Evolutionary conservation across 1,140 invertebrate genomes (phyloP), one percentile per base, ranked within the genome.

Genomic region (Lepidurus packardi): DNA sequence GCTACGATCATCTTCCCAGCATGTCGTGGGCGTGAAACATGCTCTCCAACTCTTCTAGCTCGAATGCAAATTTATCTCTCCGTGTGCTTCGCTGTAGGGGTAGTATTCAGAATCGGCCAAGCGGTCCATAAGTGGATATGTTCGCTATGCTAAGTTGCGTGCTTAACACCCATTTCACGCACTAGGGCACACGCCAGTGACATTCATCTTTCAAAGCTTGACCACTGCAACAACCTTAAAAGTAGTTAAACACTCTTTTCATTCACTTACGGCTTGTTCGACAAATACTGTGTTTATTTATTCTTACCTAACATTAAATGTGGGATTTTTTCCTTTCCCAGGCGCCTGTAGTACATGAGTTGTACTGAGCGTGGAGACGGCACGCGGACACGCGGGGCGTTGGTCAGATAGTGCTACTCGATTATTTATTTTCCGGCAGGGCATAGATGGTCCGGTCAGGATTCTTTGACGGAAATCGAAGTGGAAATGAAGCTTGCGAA

Each of bases 151-250:
- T 65, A 65, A 65, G 53, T 65, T 65, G 53, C 53, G 53, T 65
- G 53, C 53, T 65, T 65, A 65, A 65, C 53, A 65, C 53, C 53
- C 53, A 65, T 65, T 65, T 65, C 53, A 65, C 53, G 53, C 53
- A 65, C 53, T n/a, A 65, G 53, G 53, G 53, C 53, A 65, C 53
- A 65, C 21, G 53, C 53, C 53, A 65, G 53, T 65, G 53, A 65
- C 53, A 65, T 65, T 65, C 53, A 65, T 65, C 53, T 65, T 21
- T 65, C 53, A 16, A 13, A 65, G 16, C 53, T 65, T 65, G 53
- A 65, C 53, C 53, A 65, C 53, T 65, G 53, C 21, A 65, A 65
- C 53, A 65, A 65, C 7, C 53, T 21, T 65, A 65, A 65, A 65
- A 65, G 53, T 65, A 13, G 13, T 65, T 65, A 65, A 65, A 65